Percentiles rank a stretch among this genome's conserved stretches.
Conservation (phyloP, 2,888 invertebrate species). For the Trachelus stipa region DNA sequence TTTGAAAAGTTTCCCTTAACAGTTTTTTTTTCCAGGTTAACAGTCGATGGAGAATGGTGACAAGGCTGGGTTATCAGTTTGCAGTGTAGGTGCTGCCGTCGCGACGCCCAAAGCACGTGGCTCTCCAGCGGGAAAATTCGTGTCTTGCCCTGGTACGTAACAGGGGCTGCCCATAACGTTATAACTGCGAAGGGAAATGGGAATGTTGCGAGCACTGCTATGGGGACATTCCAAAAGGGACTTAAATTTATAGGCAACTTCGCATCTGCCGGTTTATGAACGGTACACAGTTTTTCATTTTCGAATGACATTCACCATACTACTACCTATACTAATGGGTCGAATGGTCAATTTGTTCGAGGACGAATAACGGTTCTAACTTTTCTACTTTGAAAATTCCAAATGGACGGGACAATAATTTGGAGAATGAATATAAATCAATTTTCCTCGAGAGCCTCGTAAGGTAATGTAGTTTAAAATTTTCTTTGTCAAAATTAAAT, state of each 20-base stretch:
- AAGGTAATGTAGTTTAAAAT: conserved; percentile 21
- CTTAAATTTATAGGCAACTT: background rate
- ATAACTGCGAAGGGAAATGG: background rate
- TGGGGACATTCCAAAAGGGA: background rate
- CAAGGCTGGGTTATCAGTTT: background rate
- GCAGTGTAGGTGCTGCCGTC: background rate
- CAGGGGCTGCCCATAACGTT: background rate
- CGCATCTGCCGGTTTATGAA: background rate
- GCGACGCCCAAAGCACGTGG: background rate
- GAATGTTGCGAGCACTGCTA: background rate
- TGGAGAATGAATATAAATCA: conserved; percentile 13
- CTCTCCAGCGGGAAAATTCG: background rate
- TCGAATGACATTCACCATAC: background rate
- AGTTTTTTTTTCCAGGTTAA: background rate
- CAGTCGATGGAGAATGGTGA: background rate
- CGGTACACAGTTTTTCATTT: background rate
- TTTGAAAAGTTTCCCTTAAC: background rate
- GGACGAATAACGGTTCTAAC: conserved; percentile 45
- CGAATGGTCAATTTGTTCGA: conserved; percentile 55
- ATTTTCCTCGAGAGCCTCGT: conserved; percentile 25
- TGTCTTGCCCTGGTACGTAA: background rate
- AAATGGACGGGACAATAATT: conserved; percentile 14
- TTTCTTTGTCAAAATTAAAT: conserved; percentile 10
- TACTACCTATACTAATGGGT: background rate
- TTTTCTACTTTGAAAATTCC: background rate